phyloP scores from a whole-genome alignment of 1,140 invertebrate species.

The Chironomus tepperi region DNA sequence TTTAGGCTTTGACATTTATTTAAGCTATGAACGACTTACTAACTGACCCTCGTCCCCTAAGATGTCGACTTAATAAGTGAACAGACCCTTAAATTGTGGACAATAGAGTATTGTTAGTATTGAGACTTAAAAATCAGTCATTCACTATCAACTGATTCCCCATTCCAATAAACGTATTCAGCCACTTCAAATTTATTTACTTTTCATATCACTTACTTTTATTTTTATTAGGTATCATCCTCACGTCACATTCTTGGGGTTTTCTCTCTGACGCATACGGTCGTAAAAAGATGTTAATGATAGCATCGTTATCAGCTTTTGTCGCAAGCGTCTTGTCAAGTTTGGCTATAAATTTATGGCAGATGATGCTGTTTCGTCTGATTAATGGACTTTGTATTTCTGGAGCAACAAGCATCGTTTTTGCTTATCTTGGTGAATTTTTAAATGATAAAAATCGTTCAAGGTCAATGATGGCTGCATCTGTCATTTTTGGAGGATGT shows the following conservation, averaged over 20 bases:
- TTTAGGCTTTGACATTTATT: too few species aligned
- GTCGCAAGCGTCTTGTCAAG: conserved; percentile 27
- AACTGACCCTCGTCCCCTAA: too few species aligned
- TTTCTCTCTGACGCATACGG: conserved; percentile 65
- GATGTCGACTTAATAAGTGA: too few species aligned
- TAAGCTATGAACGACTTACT: too few species aligned
- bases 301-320: conserved; percentile 28
- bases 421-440: conserved; percentile 35
- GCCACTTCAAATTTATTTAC: background rate
- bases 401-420: conserved; percentile 30
- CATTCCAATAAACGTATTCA: too few species aligned
- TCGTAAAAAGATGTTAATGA: conserved; percentile 52
- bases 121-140: too few species aligned
- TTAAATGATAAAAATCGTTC: conserved; percentile 29
- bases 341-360: conserved; percentile 28
- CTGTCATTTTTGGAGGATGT: conserved; percentile 32
- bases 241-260: conserved; percentile 58
- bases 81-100: too few species aligned
- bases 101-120: too few species aligned
- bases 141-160: too few species aligned
- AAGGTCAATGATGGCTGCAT: conserved; percentile 29
- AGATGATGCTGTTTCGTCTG: conserved; percentile 28
- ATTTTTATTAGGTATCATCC: conserved; percentile 35
- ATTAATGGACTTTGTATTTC: conserved; percentile 31
- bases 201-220: background rate